Evolutionary conservation across 2,797 vertebrate species (phyloP).

Genomic region (Sebastolobus altivelis): DNA sequence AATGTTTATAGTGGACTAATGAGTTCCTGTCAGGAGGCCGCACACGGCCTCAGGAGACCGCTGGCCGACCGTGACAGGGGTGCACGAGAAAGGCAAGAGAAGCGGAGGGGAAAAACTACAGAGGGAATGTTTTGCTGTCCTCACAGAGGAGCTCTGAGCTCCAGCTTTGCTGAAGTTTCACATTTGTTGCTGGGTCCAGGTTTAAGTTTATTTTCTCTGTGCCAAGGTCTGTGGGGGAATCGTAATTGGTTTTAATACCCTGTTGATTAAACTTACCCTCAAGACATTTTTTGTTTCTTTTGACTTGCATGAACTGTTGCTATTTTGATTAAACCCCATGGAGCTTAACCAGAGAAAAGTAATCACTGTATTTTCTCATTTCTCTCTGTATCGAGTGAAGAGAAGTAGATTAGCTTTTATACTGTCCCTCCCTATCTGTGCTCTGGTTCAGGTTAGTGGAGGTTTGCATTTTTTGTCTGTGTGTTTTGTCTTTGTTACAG

Average conservation of each 20-base stretch:
- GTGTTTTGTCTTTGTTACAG: slow-evolving; percentile 85
- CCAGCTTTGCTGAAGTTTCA: slow-evolving; percentile 44
- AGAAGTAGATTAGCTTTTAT: neutral
- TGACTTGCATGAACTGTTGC: slow-evolving; percentile 49
- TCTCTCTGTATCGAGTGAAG: neutral
- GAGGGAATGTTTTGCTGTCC: slow-evolving; percentile 58
- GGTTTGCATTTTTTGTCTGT: slow-evolving; percentile 79
- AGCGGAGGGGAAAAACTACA: slow-evolving; percentile 28
- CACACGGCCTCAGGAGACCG: slow-evolving; percentile 62
- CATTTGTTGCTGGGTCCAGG: slow-evolving; percentile 45
- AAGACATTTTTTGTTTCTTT: slow-evolving; percentile 38
- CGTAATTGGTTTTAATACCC: slow-evolving; percentile 64
- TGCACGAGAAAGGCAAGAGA: slow-evolving; percentile 49
- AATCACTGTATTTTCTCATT: slow-evolving; percentile 6
- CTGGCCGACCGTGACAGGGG: slow-evolving; percentile 63
- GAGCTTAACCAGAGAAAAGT: slow-evolving; percentile 11
- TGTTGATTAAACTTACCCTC: slow-evolving; percentile 67
- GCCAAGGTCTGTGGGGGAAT: slow-evolving; percentile 27
- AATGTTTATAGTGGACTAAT: slow-evolving; percentile 84
- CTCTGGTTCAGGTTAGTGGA: slow-evolving; percentile 58
- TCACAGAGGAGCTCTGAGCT: slow-evolving; percentile 43
- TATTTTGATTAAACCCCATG: slow-evolving; percentile 53
- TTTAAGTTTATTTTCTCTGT: slow-evolving; percentile 42
- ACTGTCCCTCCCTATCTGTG: neutral
- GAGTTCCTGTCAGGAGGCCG: slow-evolving; percentile 80